Conservation (phyloP, 2,113 vertebrate species). For the Diphyllodes magnificus region DNA sequence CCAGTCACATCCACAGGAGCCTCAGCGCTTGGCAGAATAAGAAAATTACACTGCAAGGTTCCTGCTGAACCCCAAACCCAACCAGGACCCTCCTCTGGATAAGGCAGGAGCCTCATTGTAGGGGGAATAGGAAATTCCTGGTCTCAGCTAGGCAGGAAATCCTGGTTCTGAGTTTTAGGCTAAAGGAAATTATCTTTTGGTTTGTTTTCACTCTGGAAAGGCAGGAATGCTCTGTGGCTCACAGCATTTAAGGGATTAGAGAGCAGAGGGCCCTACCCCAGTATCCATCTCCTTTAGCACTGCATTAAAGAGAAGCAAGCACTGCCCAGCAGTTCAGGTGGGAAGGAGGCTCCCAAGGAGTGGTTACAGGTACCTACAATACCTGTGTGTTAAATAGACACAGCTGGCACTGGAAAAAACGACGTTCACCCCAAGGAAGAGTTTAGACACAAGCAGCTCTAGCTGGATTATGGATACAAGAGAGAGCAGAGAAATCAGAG, state of each 20-base stretch:
- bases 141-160: neutral
- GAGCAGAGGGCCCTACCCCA: neutral
- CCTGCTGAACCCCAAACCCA: neutral
- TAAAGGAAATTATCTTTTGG: neutral
- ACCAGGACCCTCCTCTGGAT: neutral
- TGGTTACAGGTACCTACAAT: neutral
- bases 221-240: neutral
- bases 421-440: neutral
- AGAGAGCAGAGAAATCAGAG: neutral
- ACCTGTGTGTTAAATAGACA: neutral
- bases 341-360: neutral
- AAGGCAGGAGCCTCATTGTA: neutral
- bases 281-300: neutral
- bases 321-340: neutral
- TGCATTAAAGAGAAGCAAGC: neutral
- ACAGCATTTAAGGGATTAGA: neutral
- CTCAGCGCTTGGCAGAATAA: neutral
- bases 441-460: neutral
- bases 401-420: neutral
- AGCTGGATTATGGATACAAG: neutral
- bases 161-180: neutral
- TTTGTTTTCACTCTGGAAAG: neutral
- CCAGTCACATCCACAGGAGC: neutral
- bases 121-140: neutral
- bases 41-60: neutral